A percentile compares a stretch with the other conserved stretches of the same genome.
phyloP scores from a whole-genome alignment of 2,113 vertebrate species.

The Monopterus albus region DNA sequence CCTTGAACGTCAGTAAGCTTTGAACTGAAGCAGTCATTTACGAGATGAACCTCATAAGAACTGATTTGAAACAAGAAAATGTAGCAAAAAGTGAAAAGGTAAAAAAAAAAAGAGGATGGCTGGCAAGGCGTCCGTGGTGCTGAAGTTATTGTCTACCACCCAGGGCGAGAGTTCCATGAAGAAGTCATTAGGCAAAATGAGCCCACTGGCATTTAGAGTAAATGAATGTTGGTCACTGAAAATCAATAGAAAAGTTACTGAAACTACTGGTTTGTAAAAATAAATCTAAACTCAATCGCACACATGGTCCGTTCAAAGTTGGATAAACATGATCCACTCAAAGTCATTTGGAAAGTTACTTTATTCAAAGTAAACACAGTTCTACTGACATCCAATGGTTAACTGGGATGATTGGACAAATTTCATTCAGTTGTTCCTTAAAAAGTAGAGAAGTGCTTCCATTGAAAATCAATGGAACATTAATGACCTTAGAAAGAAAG shows the following conservation, averaged over 20 bases:
- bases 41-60: not conserved
- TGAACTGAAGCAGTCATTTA: not conserved
- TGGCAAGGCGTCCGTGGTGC: conserved; percentile 44
- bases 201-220: too few species aligned
- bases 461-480: conserved; percentile 21
- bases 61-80: not conserved
- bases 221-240: not conserved
- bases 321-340: not conserved
- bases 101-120: not conserved
- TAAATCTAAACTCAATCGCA: not conserved
- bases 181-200: too few species aligned
- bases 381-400: conserved; percentile 1
- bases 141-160: too few species aligned
- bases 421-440: conserved; percentile 1
- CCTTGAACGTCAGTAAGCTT: not conserved
- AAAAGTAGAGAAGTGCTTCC: not conserved
- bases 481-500: not conserved
- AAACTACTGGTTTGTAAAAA: not conserved
- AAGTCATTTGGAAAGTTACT: not conserved
- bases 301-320: not conserved
- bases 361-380: not conserved
- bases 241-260: too few species aligned
- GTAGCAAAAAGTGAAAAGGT: not conserved
- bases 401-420: not conserved
- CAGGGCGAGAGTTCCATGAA: too few species aligned